phyloP scores from a whole-genome alignment of 1,140 invertebrate genomes.

The Tetramorium parvispinum region DNA sequence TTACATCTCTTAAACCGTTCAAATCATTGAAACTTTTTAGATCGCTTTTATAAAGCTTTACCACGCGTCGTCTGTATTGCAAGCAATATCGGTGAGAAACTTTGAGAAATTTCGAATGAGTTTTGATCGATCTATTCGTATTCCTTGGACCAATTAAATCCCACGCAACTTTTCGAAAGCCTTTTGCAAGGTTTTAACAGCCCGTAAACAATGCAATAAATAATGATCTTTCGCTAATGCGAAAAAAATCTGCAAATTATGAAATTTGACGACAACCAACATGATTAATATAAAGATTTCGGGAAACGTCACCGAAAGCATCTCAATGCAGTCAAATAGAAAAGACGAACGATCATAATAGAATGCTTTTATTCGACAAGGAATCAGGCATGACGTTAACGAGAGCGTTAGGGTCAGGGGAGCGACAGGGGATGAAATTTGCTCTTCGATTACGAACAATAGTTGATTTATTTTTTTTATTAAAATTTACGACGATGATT shows the following conservation, averaged over 20 bases:
- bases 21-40: background rate
- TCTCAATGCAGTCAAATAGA: background rate
- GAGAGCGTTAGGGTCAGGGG: background rate
- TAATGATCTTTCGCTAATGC: background rate
- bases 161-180: background rate
- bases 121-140: slow-evolving; percentile 4
- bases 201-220: background rate
- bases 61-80: background rate
- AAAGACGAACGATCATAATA: background rate
- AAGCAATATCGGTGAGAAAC: background rate
- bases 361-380: background rate
- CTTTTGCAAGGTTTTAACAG: background rate
- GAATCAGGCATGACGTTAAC: background rate
- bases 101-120: slow-evolving; percentile 5
- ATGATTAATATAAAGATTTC: background rate
- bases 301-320: background rate
- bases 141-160: background rate
- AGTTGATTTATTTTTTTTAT: background rate
- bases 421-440: background rate
- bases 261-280: background rate
- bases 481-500: background rate
- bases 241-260: background rate
- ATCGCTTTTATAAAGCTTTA: background rate
- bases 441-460: background rate
- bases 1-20: background rate